phyloP scores from a whole-genome alignment of 2,888 invertebrate genomes.

The Acrobasis consociella region DNA sequence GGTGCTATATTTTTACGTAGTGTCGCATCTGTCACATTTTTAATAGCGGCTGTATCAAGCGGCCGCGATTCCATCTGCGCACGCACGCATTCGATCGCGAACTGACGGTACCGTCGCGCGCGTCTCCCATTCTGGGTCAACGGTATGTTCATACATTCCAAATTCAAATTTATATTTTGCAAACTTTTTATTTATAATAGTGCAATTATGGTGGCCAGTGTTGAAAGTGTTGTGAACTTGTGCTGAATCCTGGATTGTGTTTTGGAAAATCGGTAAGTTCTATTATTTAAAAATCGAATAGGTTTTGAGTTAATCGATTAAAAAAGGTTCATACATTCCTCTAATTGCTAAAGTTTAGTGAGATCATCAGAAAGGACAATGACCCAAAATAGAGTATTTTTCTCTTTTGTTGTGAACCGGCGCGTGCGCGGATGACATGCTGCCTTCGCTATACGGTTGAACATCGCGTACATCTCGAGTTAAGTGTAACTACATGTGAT shows the following conservation, averaged over 20 bases:
- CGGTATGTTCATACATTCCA: slow-evolving; percentile 41
- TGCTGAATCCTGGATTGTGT: slow-evolving; percentile 32
- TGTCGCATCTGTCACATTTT: not conserved
- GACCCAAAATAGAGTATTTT: slow-evolving; percentile 11
- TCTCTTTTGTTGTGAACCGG: slow-evolving; percentile 9
- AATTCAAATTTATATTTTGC: slow-evolving; percentile 44
- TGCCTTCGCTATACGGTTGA: slow-evolving; percentile 10
- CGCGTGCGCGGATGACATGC: slow-evolving; percentile 13
- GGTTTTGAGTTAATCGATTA: slow-evolving; percentile 22
- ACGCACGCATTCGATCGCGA: slow-evolving; percentile 62
- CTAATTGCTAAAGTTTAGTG: slow-evolving; percentile 5
- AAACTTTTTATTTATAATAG: not conserved
- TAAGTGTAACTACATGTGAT: slow-evolving; percentile 12
- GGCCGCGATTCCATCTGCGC: slow-evolving; percentile 45
- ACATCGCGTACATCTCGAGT: slow-evolving; percentile 12
- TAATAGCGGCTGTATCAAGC: slow-evolving; percentile 10
- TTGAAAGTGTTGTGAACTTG: slow-evolving; percentile 32
- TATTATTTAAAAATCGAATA: not conserved
- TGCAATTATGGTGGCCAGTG: slow-evolving; percentile 20
- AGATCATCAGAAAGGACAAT: slow-evolving; percentile 17
- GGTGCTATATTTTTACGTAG: not conserved
- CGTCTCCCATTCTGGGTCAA: slow-evolving; percentile 50
- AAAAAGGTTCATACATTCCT: slow-evolving; percentile 14
- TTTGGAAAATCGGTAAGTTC: slow-evolving; percentile 17
- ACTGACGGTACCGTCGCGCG: slow-evolving; percentile 59